A percentile compares a stretch with the other conserved stretches of the same genome.
Evolutionary conservation across 2,888 invertebrate species (phyloP).

Genomic region (Linnaemya tessellans): DNA sequence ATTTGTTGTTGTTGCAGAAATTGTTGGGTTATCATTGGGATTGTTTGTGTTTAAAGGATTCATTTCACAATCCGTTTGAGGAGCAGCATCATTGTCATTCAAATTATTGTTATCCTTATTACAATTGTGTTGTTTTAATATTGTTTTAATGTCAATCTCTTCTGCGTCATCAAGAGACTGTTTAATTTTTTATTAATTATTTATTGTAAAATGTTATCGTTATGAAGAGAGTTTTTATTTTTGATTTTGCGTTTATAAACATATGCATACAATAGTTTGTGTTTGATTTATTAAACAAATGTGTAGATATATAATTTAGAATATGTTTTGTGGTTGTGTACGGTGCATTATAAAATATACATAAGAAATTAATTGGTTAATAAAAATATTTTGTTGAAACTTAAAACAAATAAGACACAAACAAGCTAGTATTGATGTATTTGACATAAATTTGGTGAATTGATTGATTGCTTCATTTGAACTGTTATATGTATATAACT

Average conservation of each 20-base stretch:
- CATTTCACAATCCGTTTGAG: constrained; percentile 44
- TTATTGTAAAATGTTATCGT: constrained; percentile 13
- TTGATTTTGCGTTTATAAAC: constrained; percentile 33
- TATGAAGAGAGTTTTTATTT: constrained; percentile 27
- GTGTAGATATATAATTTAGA: constrained; percentile 31
- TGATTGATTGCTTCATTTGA: constrained; percentile 11
- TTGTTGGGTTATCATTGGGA: constrained; percentile 67
- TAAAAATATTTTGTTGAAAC: constrained; percentile 30
- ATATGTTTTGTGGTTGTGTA: constrained; percentile 47
- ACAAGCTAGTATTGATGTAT: constrained; percentile 57
- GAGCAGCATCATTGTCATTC: constrained; percentile 74
- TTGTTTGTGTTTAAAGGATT: constrained; percentile 42
- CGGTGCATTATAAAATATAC: constrained; percentile 68
- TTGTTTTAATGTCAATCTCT: constrained; percentile 48
- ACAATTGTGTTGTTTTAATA: constrained; percentile 34
- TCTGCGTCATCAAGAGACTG: constrained; percentile 57
- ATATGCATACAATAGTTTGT: constrained; percentile 41
- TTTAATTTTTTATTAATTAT: not conserved
- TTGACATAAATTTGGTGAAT: constrained; percentile 26
- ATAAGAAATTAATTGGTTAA: constrained; percentile 50
- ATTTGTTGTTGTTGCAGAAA: constrained; percentile 53
- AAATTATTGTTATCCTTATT: constrained; percentile 50
- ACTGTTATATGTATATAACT: not conserved
- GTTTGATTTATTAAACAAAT: constrained; percentile 43
- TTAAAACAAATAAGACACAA: constrained; percentile 61